Evolutionary conservation across 1,140 invertebrate genomes (phyloP), one percentile per base, ranked within the genome.

Genomic region (Philaenus spumarius): DNA sequence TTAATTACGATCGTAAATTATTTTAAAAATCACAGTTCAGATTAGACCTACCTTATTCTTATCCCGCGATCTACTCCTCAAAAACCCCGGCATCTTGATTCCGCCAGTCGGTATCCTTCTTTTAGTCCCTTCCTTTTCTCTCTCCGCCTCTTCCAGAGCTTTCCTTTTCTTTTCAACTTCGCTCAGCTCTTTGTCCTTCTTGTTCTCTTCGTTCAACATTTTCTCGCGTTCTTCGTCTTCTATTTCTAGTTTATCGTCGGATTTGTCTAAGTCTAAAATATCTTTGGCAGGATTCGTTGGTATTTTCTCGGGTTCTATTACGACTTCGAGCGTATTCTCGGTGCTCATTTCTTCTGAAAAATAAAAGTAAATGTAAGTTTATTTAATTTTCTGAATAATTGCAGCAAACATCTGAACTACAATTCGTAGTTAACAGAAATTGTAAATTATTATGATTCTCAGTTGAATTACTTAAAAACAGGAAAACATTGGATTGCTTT

Each of bases 61-160:
- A 62, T 82, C 86, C 60, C 83, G 81, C 55, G 85, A 64, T 46
- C 58, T 57, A 22, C 61, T 62, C 53, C 58, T 88, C 66, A 89
- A 87, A 71, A 84, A 85, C 24, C 86, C 86, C 4, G 86, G 87
- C 80, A 90, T 84, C 75, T 88, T 87, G 46, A 90, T 87, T 12
- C 85, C 87, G 30, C 86, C 86, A 62, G 89, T 89, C 2, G 87
- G 87, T 66, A 89, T 88, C 69, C 87, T 88, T 62, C 69, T 75
- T 68, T 85, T 87, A 7, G 84, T 84, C 65, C 87, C 86, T 1
- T 84, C 82, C 69, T 84, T 82, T 58, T 82, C 76, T 9, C 26
- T 30, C 24, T 81, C 82, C 65, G 83, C 81, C 64, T 83, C 82
- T 14, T 80, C 81, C 4, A 84, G 74, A 30, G 76, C 74, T 3